phyloP scores from a whole-genome alignment of 1,140 invertebrate genomes.

The Drosophila novamexicana region DNA sequence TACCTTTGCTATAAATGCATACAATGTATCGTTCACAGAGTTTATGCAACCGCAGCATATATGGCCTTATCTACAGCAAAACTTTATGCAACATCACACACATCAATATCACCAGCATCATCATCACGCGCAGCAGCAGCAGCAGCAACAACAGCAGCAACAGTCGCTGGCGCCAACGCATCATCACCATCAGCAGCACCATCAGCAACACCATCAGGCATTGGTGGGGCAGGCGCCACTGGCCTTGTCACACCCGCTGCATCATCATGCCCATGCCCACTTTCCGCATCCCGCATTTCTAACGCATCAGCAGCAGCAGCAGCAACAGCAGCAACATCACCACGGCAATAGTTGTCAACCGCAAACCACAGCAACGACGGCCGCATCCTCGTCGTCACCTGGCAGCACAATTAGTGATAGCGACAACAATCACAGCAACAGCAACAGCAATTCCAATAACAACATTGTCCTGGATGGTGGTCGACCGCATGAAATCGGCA shows the following conservation, averaged over 20 bases:
- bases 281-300: conserved; percentile 82
- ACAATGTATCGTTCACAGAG: conserved; percentile 50
- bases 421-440: conserved; percentile 83
- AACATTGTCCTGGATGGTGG: conserved; percentile 60
- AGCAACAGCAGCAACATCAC: conserved; percentile 58
- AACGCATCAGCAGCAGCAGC: conserved; percentile 73
- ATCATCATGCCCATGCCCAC: conserved; percentile 68
- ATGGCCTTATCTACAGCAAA: conserved; percentile 85
- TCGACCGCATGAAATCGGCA: conserved; percentile 64
- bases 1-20: no score
- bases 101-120: conserved; percentile 79
- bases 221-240: conserved; percentile 56
- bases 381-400: conserved; percentile 81
- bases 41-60: conserved; percentile 85
- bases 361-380: conserved; percentile 74
- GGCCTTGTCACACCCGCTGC: conserved; percentile 46
- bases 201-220: conserved; percentile 68
- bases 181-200: conserved; percentile 36
- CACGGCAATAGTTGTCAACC: conserved; percentile 84
- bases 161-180: conserved; percentile 3
- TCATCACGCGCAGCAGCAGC: conserved; percentile 57
- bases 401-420: conserved; percentile 84
- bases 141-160: conserved; percentile 33
- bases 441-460: conserved; percentile 38
- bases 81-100: conserved; percentile 83